These are phyloP conservation scores for Meles meles DNA, from an alignment of 2,113 vertebrate species.

Conservation along the genomic window DNA sequence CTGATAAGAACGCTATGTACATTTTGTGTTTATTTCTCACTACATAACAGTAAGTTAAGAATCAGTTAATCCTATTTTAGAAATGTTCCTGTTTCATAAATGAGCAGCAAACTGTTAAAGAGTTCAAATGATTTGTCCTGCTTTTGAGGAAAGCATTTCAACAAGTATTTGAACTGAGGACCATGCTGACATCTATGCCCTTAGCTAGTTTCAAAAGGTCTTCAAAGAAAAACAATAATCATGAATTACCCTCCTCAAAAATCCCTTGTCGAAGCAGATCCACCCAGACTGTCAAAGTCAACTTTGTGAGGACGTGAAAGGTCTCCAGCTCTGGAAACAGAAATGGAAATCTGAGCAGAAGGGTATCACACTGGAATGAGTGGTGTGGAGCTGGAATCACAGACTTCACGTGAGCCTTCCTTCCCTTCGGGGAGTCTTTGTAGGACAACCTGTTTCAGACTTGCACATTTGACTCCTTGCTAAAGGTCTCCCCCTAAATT, in stretches of 20 bases:
- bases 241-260: not conserved
- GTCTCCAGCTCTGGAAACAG: not conserved
- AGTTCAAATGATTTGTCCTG: not conserved
- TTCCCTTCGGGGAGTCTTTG: not conserved
- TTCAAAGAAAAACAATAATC: not conserved
- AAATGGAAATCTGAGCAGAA: not conserved
- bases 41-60: not conserved
- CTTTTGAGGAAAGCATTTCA: not conserved
- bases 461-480: not conserved
- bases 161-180: not conserved
- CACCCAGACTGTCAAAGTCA: not conserved
- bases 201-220: not conserved
- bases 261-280: not conserved
- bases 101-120: not conserved
- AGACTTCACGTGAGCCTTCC: not conserved
- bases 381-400: not conserved
- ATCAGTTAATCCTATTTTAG: not conserved
- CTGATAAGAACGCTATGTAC: not conserved
- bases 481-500: not conserved
- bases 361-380: not conserved
- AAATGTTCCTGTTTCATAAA: not conserved
- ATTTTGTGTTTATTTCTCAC: not conserved
- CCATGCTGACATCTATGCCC: not conserved
- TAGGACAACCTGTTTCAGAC: not conserved
- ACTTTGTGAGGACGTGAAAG: not conserved